These are phyloP conservation scores for Cyanoderma ruficeps DNA, from an alignment of 2,113 vertebrate genomes.

Conservation along the genomic window DNA sequence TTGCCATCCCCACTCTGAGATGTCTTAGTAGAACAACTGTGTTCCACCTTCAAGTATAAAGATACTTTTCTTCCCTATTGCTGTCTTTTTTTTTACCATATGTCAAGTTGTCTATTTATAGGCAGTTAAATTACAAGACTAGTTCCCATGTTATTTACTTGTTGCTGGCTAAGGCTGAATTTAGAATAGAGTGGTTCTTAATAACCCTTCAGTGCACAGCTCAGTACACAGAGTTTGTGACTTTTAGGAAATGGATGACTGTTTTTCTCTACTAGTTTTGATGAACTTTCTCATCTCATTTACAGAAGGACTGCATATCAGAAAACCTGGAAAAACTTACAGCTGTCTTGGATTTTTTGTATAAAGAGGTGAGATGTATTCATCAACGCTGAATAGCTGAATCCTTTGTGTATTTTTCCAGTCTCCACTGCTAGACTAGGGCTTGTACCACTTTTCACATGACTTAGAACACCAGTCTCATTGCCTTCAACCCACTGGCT, in stretches of 20 bases:
- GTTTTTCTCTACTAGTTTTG: not conserved
- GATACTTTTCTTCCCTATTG: not conserved
- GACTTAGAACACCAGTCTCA: not conserved
- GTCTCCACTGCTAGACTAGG: not conserved
- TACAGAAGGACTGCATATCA: slow-evolving; percentile 22
- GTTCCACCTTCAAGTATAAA: not conserved
- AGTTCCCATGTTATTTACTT: not conserved
- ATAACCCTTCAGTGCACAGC: not conserved
- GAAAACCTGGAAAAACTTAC: slow-evolving; percentile 43
- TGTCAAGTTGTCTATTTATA: not conserved
- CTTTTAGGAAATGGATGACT: not conserved
- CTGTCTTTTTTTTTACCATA: not conserved
- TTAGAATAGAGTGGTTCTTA: not conserved
- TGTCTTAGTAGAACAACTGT: not conserved
- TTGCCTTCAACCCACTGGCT: not conserved
- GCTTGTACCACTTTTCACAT: not conserved
- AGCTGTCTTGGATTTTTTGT: slow-evolving; percentile 65
- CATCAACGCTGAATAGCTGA: not conserved
- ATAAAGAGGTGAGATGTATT: slow-evolving; percentile 62
- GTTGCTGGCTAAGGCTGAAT: not conserved
- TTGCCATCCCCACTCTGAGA: not conserved
- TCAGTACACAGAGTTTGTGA: not conserved
- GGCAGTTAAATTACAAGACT: not conserved
- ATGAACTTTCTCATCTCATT: not conserved
- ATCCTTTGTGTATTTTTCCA: not conserved